A percentile compares a stretch with the other conserved stretches of the same genome.
Evolutionary conservation across 2,888 invertebrate genomes (phyloP).

Genomic region (Bembecia ichneumoniformis): DNA sequence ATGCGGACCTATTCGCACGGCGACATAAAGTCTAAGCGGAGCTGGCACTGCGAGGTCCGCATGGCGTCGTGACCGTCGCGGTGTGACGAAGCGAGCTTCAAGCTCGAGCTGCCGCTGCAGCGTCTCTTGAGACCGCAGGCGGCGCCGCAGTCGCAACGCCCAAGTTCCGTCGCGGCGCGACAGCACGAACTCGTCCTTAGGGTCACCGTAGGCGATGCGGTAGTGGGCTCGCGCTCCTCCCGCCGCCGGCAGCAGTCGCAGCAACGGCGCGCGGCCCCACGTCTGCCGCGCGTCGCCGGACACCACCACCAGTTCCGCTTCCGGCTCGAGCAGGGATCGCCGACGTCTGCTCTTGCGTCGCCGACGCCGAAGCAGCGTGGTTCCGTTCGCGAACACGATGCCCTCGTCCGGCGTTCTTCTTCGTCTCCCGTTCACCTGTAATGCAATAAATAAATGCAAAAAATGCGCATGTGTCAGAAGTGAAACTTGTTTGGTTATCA

Average conservation of each 20-base stretch:
- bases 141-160: constrained; percentile 44
- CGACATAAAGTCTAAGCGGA: constrained; percentile 51
- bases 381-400: constrained; percentile 56
- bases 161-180: constrained; percentile 52
- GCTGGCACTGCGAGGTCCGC: constrained; percentile 26
- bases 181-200: constrained; percentile 36
- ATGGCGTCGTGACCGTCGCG: constrained; percentile 16
- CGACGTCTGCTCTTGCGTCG: constrained; percentile 58
- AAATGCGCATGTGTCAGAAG: too few relatives aligned
- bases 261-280: constrained; percentile 51
- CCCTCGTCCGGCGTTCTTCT: constrained; percentile 58
- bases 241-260: constrained; percentile 49
- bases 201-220: constrained; percentile 50
- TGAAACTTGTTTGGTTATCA: too few relatives aligned
- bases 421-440: constrained; percentile 54
- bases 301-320: constrained; percentile 49
- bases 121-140: constrained; percentile 23
- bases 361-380: constrained; percentile 47
- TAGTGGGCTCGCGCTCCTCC: constrained; percentile 50
- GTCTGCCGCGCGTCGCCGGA: constrained; percentile 40
- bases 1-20: constrained; percentile 38
- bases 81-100: constrained; percentile 49
- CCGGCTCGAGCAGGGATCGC: constrained; percentile 48
- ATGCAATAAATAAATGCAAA: background rate
- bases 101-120: constrained; percentile 48